phyloP scores from a whole-genome alignment of 1,140 invertebrate species.

The Drosophila nikananu region DNA sequence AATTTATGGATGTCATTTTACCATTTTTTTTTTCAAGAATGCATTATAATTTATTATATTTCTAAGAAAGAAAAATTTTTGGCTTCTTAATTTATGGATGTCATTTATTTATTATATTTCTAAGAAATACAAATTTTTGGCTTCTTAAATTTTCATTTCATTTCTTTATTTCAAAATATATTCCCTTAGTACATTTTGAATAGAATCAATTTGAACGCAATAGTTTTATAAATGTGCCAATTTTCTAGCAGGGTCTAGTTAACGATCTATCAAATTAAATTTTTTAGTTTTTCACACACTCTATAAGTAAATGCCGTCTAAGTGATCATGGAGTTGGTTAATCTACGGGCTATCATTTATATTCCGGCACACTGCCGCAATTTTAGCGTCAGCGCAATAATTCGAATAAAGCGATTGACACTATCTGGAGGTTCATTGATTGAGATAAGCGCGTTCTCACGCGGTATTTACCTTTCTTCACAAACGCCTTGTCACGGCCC shows the following conservation, averaged over 20 bases:
- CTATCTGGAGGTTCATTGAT: conserved; percentile 43
- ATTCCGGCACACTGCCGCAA: conserved; percentile 30
- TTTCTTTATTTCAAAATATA: neutral
- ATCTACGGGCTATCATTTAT: conserved; percentile 16
- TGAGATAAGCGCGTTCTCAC: conserved; percentile 60
- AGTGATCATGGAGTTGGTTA: conserved; percentile 14
- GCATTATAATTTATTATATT: no score
- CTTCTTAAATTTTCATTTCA: neutral
- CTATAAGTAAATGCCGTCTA: neutral
- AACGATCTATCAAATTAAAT: neutral
- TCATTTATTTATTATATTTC: neutral
- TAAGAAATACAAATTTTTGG: no score
- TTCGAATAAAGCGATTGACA: conserved; percentile 47
- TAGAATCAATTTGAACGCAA: no score
- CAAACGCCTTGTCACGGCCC: conserved; percentile 50
- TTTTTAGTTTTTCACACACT: neutral
- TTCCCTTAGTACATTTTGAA: neutral
- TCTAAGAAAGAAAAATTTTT: no score
- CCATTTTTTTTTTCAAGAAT: no score
- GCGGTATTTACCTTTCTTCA: conserved; percentile 44
- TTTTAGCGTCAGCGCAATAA: conserved; percentile 43
- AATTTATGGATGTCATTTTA: neutral
- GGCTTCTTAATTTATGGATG: neutral
- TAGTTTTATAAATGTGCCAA: neutral
- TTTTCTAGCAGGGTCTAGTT: neutral